Base-by-base conservation (phyloP, 2,888 invertebrate genomes). In the Leucophora obtusa region DNA sequence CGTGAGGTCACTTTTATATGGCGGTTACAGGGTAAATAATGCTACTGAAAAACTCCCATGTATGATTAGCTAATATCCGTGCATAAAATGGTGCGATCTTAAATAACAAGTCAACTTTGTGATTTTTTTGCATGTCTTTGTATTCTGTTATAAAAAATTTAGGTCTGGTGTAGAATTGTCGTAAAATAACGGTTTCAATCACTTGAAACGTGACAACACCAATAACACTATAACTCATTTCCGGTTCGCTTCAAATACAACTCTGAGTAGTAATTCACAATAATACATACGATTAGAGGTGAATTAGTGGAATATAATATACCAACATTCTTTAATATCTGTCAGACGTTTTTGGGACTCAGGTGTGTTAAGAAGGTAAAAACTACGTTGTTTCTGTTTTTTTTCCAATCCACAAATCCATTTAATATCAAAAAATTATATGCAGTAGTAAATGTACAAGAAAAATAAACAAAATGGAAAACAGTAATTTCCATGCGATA, bases 341-440 rank as follows among this genome's bases (percentile, higher is more conserved):
- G 78, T 79, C 83, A 85, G 85, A 85, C 83, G 85, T 84, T 85
- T 83, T 83, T 81, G 77, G 83, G 84, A 83, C 82, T 78, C 84
- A 85, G 85, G 84, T 85, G 85, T 84, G 84, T 83, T 83, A 85
- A 82, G 84, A 85, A 84, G 84, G 83, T 85, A 84, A 83, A 58
- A 54, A 11, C 50, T 70, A 72, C 75, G 82, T 82, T 78, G 54
- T 66, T 71, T 65, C 38, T 53, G 60, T 35, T 59, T 75, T 63
- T n/a, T 62, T 76, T 69, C 75, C 56, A 70, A 38, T 65, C 14
- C 62, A 66, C 69, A 77, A 81, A 71, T 51, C 79, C 58, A 72
- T 47, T 66, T 70, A 68, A 71, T 63, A 66, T 14, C 74, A 78
- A 50, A 69, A 71, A 71, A 70, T 17, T 68, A 47, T 58, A 78